phyloP scores from a whole-genome alignment of 2,797 vertebrate genomes.

The Lemur catta region DNA sequence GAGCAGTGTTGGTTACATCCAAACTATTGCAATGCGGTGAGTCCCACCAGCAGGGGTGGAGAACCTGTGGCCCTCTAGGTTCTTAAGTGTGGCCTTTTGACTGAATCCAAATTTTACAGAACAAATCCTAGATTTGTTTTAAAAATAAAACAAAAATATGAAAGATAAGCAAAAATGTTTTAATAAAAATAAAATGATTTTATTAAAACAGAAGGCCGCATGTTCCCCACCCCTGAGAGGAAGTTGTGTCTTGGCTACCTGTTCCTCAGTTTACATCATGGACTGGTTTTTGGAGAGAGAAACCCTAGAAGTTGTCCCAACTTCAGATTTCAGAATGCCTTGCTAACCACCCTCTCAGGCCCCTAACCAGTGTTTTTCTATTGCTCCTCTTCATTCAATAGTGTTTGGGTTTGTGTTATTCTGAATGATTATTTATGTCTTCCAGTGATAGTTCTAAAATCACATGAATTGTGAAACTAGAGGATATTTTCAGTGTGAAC shows the following conservation, averaged over 20 bases:
- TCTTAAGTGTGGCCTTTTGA: neutral
- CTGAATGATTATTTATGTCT: conserved; percentile 38
- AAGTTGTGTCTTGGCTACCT: neutral
- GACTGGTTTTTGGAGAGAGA: neutral
- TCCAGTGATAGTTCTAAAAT: neutral
- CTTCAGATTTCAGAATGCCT: conserved; percentile 4
- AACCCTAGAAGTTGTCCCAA: neutral
- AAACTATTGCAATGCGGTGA: neutral
- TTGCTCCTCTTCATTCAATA: neutral
- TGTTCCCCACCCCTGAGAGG: neutral
- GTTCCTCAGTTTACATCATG: neutral
- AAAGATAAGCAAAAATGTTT: neutral
- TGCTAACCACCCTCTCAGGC: neutral
- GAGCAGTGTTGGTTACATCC: neutral
- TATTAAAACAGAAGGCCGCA: neutral
- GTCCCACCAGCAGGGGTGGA: neutral
- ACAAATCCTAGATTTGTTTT: neutral
- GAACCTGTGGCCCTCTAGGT: neutral
- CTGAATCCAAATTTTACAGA: neutral
- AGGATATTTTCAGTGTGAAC: conserved; percentile 12
- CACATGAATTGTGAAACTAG: neutral
- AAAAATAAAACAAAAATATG: neutral
- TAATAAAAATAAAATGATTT: neutral
- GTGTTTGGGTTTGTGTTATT: neutral
- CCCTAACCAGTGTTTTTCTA: neutral